Base-by-base conservation (phyloP, 2,797 vertebrate species). In the Anguilla obscura region DNA sequence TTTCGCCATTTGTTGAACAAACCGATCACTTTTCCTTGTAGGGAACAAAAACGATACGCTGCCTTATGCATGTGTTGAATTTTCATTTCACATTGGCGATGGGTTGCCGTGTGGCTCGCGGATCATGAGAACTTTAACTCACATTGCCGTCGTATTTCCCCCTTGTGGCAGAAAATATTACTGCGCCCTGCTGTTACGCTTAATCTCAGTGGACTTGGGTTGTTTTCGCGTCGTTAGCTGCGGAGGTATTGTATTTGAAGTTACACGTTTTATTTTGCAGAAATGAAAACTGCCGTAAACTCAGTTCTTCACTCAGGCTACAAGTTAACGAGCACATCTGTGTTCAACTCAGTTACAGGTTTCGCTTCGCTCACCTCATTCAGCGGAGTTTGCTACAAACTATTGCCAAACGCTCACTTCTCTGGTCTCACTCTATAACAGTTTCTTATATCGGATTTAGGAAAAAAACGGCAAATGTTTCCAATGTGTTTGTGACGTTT, bases 281-380 rank as follows among this genome's bases (percentile, higher is more conserved):
- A 76, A 76, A 90, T 87, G 40, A 84, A 90, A 92, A 93, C 92
- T 93, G 92, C 92, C 91, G 90, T 88, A 88, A 90, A 88, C 56
- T 69, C 63, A 21, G 88, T 88, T 89, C 83, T 88, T 69, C 63
- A 69, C 91, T 92, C 90, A 92, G 91, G 91, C 91, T 90, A 87
- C 90, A 88, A 87, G 90, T 63, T 63, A 63, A n/a, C 33, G 89
- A 87, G 87, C 50, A 87, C 54, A 36, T 86, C 90, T 89, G 90
- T 90, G 89, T 86, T 79, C 87, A 89, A 89, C 86, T 91, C 87
- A 56, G 87, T 83, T 88, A 88, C 94, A 90, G 93, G 94, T 95
- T 89, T 90, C 90, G 91, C 92, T 93, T 91, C 91, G 92, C 92
- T 93, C 92, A 92, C 27, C 71, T 76, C 71, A 2, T 71, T 36